These are phyloP conservation scores for Zingel zingel DNA, from an alignment of 2,113 vertebrate species.

Conservation along the genomic window DNA sequence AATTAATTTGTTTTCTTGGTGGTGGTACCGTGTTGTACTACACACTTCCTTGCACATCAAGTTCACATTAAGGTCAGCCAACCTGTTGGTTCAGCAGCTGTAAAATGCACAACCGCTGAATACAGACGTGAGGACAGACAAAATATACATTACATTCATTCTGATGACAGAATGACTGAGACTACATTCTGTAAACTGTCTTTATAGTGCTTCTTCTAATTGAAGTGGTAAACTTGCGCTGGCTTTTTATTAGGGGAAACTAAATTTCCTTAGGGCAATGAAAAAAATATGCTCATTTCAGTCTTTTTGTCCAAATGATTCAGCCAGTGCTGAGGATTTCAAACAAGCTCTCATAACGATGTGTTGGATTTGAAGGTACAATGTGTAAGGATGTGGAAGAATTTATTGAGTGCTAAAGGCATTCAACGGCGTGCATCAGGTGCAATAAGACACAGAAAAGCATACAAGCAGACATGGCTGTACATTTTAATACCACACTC, in stretches of 20 bases:
- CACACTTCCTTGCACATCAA: conserved; percentile 30
- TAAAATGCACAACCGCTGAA: conserved; percentile 44
- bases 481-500: background rate
- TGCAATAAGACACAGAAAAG: background rate
- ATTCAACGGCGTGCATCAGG: background rate
- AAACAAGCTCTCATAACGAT: background rate
- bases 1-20: conserved; percentile 26
- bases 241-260: conserved; percentile 29
- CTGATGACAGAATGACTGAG: conserved; percentile 49
- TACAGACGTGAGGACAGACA: conserved; percentile 28
- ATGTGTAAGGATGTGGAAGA: background rate
- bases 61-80: conserved; percentile 53
- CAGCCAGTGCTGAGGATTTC: background rate
- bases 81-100: conserved; percentile 33
- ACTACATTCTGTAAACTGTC: conserved; percentile 14
- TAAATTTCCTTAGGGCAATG: background rate
- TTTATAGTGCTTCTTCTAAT: conserved; percentile 27
- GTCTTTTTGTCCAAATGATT: background rate
- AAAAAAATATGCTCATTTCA: background rate
- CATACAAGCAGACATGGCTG: background rate
- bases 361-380: background rate
- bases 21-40: background rate
- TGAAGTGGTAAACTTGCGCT: conserved; percentile 12
- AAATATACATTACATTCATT: conserved; percentile 24
- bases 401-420: background rate